phyloP scores from a whole-genome alignment of 2,888 invertebrate genomes.

The Onthophagus sagittarius region DNA sequence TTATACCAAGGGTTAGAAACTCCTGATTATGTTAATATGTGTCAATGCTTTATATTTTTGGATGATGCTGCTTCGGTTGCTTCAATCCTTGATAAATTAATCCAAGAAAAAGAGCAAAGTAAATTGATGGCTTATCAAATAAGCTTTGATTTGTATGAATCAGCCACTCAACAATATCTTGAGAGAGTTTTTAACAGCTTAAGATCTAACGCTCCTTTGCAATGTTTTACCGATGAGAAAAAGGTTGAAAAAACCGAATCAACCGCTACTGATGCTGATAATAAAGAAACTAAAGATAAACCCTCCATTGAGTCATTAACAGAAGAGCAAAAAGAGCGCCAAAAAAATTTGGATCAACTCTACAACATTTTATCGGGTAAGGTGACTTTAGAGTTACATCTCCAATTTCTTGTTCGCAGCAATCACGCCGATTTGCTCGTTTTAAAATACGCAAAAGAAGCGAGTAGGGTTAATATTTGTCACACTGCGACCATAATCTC shows the following conservation, averaged over 20 bases:
- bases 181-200: conserved; percentile 76
- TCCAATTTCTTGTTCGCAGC: conserved; percentile 92
- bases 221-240: conserved; percentile 66
- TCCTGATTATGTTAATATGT: conserved; percentile 94
- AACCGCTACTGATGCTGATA: conserved; percentile 50
- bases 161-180: conserved; percentile 92
- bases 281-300: conserved; percentile 30
- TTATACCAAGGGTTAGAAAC: conserved; percentile 79
- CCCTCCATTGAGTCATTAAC: conserved; percentile 42
- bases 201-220: conserved; percentile 73
- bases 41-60: conserved; percentile 88
- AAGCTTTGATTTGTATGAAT: conserved; percentile 94
- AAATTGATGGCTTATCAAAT: conserved; percentile 72
- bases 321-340: conserved; percentile 76
- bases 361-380: conserved; percentile 87
- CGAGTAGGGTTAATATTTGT: conserved; percentile 90
- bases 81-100: conserved; percentile 79
- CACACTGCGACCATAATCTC: conserved; percentile 96
- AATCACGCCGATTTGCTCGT: conserved; percentile 93
- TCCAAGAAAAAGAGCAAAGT: conserved; percentile 59
- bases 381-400: conserved; percentile 83
- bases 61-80: conserved; percentile 88
- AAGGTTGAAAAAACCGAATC: conserved; percentile 50
- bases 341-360: conserved; percentile 76
- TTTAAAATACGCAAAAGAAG: conserved; percentile 83